Evolutionary conservation across 2,113 vertebrate species (phyloP).

Genomic region (Chionis minor): DNA sequence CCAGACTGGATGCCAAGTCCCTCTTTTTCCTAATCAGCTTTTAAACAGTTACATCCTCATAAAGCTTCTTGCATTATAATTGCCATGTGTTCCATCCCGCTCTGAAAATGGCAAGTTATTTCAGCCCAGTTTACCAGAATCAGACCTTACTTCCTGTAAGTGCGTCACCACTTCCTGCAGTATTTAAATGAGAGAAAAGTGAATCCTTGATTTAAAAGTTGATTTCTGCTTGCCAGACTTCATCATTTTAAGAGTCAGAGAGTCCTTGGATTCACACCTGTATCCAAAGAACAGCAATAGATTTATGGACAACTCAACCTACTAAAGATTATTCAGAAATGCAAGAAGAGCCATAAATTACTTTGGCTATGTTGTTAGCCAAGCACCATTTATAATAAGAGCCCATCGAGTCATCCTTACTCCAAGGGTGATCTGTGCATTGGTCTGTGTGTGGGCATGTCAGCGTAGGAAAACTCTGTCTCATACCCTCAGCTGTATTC

Average conservation of each 20-base stretch:
- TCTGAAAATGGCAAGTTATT: slow-evolving; percentile 44
- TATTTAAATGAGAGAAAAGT: slow-evolving; percentile 3
- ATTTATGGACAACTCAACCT: slow-evolving; percentile 56
- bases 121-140: not conserved
- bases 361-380: slow-evolving; percentile 30
- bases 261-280: slow-evolving; percentile 51
- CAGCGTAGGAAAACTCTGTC: not conserved
- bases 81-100: slow-evolving; percentile 52
- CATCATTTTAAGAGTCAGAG: slow-evolving; percentile 40
- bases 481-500: not conserved
- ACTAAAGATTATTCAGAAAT: slow-evolving; percentile 53
- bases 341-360: slow-evolving; percentile 33
- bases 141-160: slow-evolving; percentile 28
- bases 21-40: slow-evolving; percentile 55
- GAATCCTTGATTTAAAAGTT: slow-evolving; percentile 21
- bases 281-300: slow-evolving; percentile 31
- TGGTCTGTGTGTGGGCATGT: slow-evolving; percentile 23
- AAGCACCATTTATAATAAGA: slow-evolving; percentile 50
- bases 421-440: slow-evolving; percentile 27
- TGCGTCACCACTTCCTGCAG: slow-evolving; percentile 34
- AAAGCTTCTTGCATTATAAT: slow-evolving; percentile 41
- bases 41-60: slow-evolving; percentile 55
- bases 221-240: slow-evolving; percentile 46
- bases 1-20: slow-evolving; percentile 40
- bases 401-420: not conserved